Conservation (phyloP, 64 coral and sea anemone genomes). For the Porites australiensis region DNA sequence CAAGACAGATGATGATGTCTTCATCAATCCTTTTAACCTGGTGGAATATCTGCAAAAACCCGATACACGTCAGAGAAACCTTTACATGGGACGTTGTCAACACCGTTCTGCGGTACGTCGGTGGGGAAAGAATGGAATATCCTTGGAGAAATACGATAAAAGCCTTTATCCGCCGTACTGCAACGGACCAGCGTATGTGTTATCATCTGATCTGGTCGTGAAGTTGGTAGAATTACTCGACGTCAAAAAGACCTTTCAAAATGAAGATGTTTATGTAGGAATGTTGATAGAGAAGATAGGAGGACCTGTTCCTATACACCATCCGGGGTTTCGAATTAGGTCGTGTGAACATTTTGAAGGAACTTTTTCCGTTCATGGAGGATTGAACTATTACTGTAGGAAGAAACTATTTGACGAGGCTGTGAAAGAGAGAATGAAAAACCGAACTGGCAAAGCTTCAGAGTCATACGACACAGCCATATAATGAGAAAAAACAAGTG, state of each 20-base stretch:
- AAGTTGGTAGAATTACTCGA: neutral
- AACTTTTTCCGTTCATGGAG: too few relatives aligned
- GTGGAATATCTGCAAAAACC: neutral
- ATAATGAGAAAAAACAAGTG: too few relatives aligned
- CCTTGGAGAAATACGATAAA: neutral
- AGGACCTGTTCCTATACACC: too few relatives aligned
- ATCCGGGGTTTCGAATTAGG: too few relatives aligned
- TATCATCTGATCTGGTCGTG: constrained; percentile 10
- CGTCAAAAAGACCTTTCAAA: neutral
- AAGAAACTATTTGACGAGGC: too few relatives aligned
- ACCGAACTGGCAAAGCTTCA: too few relatives aligned
- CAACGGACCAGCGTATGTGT: constrained; percentile 3
- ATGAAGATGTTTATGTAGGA: too few relatives aligned
- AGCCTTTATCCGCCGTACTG: neutral
- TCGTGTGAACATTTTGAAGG: too few relatives aligned
- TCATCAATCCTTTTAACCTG: constrained; percentile 4
- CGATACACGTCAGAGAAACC: neutral
- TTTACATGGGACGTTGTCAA: neutral
- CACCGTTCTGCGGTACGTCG: neutral
- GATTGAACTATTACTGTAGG: too few relatives aligned
- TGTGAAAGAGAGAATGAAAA: too few relatives aligned
- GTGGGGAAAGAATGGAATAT: neutral
- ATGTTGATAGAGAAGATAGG: too few relatives aligned
- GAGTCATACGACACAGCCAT: too few relatives aligned
- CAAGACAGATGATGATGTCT: constrained; percentile 34